Evolutionary conservation across 2,888 invertebrate species (phyloP).

Genomic region (Xestia xanthographa): DNA sequence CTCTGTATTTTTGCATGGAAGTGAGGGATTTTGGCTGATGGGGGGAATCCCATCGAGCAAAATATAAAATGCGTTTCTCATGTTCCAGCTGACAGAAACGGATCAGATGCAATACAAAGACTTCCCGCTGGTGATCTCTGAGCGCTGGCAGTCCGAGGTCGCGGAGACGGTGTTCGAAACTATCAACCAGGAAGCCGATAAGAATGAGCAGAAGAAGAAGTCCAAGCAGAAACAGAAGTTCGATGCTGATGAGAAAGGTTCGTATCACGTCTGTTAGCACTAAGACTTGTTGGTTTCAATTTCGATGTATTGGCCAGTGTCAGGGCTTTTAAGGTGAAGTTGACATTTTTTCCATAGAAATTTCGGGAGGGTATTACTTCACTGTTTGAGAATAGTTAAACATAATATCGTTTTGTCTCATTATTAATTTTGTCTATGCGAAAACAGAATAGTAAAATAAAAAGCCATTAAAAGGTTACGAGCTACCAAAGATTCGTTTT

Average conservation of each 20-base stretch:
- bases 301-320: not conserved
- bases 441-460: no score
- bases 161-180: slow-evolving; percentile 99
- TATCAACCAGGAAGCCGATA: slow-evolving; percentile 99
- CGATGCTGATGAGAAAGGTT: slow-evolving; percentile 98
- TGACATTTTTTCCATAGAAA: no score
- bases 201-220: slow-evolving; percentile 97
- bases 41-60: not conserved
- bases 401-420: no score
- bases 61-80: not conserved
- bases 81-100: slow-evolving; percentile 95
- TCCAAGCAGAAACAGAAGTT: slow-evolving; percentile 98
- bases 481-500: no score
- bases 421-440: no score
- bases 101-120: slow-evolving; percentile 99
- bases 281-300: not conserved
- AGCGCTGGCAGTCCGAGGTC: slow-evolving; percentile 99
- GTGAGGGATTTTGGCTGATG: not conserved
- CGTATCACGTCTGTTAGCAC: not conserved
- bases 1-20: not conserved
- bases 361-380: no score
- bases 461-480: no score
- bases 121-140: slow-evolving; percentile 99
- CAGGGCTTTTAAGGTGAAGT: not conserved
- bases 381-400: no score